A percentile compares a stretch with the other conserved stretches of the same genome.
Conservation (phyloP, 2,888 invertebrate genomes). For the Nomada flava region DNA sequence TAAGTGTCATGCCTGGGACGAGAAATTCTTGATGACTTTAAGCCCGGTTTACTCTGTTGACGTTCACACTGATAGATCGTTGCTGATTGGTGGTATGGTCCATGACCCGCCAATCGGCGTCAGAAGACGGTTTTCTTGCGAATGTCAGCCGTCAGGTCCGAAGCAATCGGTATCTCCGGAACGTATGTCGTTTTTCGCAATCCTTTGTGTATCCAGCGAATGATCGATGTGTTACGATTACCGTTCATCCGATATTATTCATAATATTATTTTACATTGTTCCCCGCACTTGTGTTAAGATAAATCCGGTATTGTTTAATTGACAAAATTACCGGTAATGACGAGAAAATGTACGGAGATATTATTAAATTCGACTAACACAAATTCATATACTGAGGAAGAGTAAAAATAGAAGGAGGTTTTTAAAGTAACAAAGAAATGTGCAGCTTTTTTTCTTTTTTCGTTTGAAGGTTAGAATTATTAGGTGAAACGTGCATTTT, state of each 20-base stretch:
- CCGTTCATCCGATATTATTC: conserved; percentile 34
- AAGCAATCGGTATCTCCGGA: conserved; percentile 58
- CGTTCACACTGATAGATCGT: conserved; percentile 64
- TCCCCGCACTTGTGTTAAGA: conserved; percentile 17
- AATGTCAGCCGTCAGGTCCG: conserved; percentile 68
- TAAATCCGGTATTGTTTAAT: conserved; percentile 30
- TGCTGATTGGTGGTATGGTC: conserved; percentile 65
- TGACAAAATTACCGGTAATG: conserved; percentile 45
- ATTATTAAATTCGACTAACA: conserved; percentile 56
- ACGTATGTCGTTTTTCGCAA: conserved; percentile 62
- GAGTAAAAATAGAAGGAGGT: conserved; percentile 8
- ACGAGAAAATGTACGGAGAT: conserved; percentile 29
- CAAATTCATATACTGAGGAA: conserved; percentile 9
- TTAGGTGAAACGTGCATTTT: conserved; percentile 10
- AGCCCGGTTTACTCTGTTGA: conserved; percentile 70
- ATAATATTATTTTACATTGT: conserved; percentile 6
- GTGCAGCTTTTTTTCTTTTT: conserved; percentile 6
- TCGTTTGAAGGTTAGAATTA: conserved; percentile 44
- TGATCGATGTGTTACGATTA: conserved; percentile 55
- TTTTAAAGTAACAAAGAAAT: conserved; percentile 28
- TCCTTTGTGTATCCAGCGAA: conserved; percentile 56
- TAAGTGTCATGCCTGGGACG: conserved; percentile 59
- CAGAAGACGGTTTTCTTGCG: conserved; percentile 62
- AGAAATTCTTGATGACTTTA: conserved; percentile 67
- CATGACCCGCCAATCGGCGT: conserved; percentile 68